phyloP scores from a whole-genome alignment of 2,113 vertebrate species.

The Panthera tigris region DNA sequence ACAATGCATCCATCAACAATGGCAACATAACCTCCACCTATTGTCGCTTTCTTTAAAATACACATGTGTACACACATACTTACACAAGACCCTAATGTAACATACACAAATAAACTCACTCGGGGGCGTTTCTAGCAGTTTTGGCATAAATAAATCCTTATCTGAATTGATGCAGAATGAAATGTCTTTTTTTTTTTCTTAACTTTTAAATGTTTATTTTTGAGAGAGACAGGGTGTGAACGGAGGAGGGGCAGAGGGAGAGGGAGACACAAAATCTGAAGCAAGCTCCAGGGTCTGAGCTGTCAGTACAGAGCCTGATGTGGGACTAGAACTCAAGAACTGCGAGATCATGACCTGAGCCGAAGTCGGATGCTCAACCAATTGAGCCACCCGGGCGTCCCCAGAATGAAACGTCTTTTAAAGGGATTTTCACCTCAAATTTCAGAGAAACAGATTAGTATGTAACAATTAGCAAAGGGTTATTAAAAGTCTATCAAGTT shows the following conservation, averaged over 20 bases:
- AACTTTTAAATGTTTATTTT: too few relatives aligned
- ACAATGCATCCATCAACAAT: neutral
- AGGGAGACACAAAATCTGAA: too few relatives aligned
- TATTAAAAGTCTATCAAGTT: constrained; percentile 10
- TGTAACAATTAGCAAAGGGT: neutral
- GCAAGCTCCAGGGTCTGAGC: too few relatives aligned
- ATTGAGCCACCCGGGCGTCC: too few relatives aligned
- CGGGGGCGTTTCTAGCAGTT: neutral
- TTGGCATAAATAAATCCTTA: neutral
- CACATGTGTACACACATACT: neutral
- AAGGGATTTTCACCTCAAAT: neutral
- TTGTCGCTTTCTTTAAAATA: neutral
- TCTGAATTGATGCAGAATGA: neutral
- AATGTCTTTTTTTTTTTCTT: neutral
- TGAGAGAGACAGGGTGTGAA: too few relatives aligned
- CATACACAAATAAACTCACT: neutral
- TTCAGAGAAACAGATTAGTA: neutral
- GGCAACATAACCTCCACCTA: neutral
- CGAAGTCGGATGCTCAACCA: too few relatives aligned
- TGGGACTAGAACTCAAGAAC: too few relatives aligned
- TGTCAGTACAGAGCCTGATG: too few relatives aligned
- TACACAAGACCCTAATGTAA: neutral
- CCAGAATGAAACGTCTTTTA: neutral
- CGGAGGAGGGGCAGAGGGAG: too few relatives aligned
- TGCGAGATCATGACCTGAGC: too few relatives aligned